Base-by-base conservation (phyloP, 92 coral and sea anemone species). In the Plumapathes pennacea region DNA sequence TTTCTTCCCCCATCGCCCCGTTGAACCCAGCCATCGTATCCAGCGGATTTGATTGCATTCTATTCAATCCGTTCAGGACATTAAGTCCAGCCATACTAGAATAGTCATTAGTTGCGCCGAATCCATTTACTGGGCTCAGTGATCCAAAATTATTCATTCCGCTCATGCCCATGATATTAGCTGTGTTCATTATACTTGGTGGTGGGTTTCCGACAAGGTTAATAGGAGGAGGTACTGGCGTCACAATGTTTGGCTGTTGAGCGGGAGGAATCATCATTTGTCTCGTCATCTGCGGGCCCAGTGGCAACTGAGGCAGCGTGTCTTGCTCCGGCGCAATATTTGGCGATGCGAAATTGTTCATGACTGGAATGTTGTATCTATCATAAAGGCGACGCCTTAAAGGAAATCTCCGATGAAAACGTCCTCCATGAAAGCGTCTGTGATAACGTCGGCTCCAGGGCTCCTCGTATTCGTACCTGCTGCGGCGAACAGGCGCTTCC, bases 121-220 rank as follows among this genome's bases (percentile, higher is more conserved):
- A 62, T 28, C 62, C 69, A 36, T 70, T 59, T 65, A 66, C 50
- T 6, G 38, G 31, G 27, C 64, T 76, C 45, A 72, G 39, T 27
- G 32, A 80, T 10, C 25, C 55, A 34, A 77, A 55, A 5, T 64
- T 53, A 17, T 41, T 45, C 58, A 78, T 54, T 38, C 78, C 74
- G 38, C 57, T 69, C 83, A 89, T 62, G 9, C 68, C 78, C 39
- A 83, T 38, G 34, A 66, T 36, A n/a, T 55, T 56, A 7, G 72
- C 79, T 21, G 58, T 69, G 33, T 72, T 68, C 26, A 72, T 36
- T 23, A 86, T 18, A 24, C 94, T 95, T 60, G 85, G 85, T 30
- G 94, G 88, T 51, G 89, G 96, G 49, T 83, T 72, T 38, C 96
- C 90, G 36, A 10, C 56, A 33, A 88, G 80, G 66, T 88, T 88